phyloP scores from a whole-genome alignment of 2,797 vertebrate species.

The Eulemur rubriventer region DNA sequence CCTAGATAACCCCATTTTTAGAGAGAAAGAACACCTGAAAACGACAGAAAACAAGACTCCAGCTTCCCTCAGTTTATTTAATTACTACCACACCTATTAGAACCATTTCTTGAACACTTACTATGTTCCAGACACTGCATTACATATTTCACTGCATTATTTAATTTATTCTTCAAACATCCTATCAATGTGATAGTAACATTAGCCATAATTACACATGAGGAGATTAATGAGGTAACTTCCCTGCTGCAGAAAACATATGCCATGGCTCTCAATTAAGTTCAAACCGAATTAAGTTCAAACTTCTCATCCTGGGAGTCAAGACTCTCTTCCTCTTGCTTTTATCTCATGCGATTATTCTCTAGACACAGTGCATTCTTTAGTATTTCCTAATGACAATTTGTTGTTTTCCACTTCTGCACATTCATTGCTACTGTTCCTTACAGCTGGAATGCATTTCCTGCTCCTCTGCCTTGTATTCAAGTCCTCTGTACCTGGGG shows the following conservation, averaged over 20 bases:
- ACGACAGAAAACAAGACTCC: background rate
- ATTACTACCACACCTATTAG: background rate
- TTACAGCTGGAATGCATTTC: background rate
- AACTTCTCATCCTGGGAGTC: background rate
- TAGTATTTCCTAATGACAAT: background rate
- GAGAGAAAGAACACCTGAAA: background rate
- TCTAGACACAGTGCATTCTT: background rate
- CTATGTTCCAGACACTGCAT: background rate
- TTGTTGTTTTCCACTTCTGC: background rate
- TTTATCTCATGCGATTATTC: background rate
- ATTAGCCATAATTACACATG: background rate
- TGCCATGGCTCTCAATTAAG: background rate
- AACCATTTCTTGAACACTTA: background rate
- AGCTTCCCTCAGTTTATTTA: background rate
- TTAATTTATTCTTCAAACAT: background rate
- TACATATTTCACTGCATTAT: background rate
- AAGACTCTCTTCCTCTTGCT: background rate
- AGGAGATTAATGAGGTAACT: background rate
- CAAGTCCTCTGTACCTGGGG: background rate
- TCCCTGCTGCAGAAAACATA: background rate
- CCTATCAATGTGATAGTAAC: background rate
- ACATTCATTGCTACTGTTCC: background rate
- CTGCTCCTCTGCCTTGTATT: too few species aligned
- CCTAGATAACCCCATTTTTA: background rate
- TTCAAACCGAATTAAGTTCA: too few species aligned